phyloP scores from a whole-genome alignment of 2,113 vertebrate species.

The Chloebia gouldiae region DNA sequence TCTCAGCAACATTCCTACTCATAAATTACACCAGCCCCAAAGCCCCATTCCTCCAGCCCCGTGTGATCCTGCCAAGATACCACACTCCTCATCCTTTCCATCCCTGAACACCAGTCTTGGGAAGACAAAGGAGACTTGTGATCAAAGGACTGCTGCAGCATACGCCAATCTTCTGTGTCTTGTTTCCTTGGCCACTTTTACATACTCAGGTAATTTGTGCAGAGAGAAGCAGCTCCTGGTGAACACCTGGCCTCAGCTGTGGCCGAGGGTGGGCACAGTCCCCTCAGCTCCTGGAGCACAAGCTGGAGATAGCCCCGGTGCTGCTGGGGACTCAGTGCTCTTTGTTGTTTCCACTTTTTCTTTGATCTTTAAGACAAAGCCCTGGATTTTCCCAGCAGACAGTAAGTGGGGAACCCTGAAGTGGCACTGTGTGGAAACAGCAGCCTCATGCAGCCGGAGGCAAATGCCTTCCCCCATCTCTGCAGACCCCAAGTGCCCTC shows the following conservation, averaged over 20 bases:
- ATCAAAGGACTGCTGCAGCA: background rate
- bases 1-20: background rate
- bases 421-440: background rate
- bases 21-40: background rate
- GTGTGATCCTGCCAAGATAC: background rate
- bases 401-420: background rate
- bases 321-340: background rate
- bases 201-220: rapidly evolving
- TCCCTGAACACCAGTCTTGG: background rate
- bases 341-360: background rate
- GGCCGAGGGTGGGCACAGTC: background rate
- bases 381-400: background rate
- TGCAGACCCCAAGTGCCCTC: background rate
- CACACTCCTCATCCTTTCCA: background rate
- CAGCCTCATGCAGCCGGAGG: background rate
- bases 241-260: background rate
- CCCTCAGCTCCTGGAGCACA: background rate
- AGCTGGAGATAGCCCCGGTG: background rate
- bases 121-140: background rate
- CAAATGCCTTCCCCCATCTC: background rate
- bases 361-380: background rate
- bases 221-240: background rate
- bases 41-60: background rate
- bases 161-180: rapidly evolving
- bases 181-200: background rate